Base-by-base conservation (phyloP, 2,113 vertebrate species). In the Lethenteron reissneri region DNA sequence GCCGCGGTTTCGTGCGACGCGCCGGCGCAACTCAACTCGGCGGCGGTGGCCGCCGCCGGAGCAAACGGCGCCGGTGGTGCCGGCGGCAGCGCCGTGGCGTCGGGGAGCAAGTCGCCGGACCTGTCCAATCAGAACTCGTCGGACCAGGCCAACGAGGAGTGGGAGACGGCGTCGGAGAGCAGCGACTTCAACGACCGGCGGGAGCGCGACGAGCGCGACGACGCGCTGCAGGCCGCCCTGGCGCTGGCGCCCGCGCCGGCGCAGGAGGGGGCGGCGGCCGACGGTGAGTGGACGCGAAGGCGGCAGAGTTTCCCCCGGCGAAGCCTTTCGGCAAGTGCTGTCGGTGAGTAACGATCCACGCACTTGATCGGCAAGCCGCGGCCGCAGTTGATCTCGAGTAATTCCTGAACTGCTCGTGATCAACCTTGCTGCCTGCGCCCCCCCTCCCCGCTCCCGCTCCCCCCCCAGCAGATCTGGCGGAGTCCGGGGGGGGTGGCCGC, bases 111-210 rank as follows among this genome's bases (percentile, higher is more conserved):
- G 74, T 92, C 88, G 72, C 89, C 89, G 0, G 89, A 92, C 73
- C 77, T 97, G 73, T 89, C 88, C 58, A 92, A 92, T 77, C 88
- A 91, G 80, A 92, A 92, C 82, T 92, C 89, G 0, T 68, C 64
- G 25, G 89, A 92, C 77, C 89, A 92, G 80, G 89, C 89, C 70
- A 92, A 92, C 1, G 88, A 92, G 78, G 89, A 92, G 73, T 92
- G 89, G 89, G 89, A 92, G 78, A 92, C 89, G 0, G 89, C 89
- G 1, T 90, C 88, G 0, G 89, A 92, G 79, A 92, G 89, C 80
- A 92, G 89, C 4, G 89, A 92, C 81, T 92, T 92, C 78, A 84
- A 87, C 0, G 89, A 92, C 78, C 86, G 86, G 76, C 80, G 86
- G 69, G 94, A 99, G 72, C 57, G 85, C 77, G 82, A 88, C 74